These are phyloP conservation scores for Folsomia manolachei DNA, from an alignment of 2,888 invertebrate species.

Conservation along the genomic window DNA sequence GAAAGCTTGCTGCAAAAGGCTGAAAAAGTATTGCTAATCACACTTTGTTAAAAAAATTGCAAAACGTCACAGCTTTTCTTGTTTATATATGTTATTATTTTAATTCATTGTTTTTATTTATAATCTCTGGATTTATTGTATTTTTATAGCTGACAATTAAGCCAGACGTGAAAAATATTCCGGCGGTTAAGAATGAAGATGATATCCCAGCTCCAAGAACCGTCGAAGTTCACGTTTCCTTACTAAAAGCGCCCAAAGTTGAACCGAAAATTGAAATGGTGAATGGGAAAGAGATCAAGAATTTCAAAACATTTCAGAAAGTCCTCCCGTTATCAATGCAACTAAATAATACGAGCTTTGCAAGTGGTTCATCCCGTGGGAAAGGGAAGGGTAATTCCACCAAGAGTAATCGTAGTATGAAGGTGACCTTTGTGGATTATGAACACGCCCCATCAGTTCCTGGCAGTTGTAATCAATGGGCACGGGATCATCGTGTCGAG, in stretches of 20 bases:
- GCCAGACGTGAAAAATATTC: background rate
- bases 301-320: conserved; percentile 38
- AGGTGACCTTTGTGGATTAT: conserved; percentile 11
- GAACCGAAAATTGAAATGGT: conserved; percentile 8
- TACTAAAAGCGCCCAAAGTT: background rate
- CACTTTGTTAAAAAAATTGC: background rate
- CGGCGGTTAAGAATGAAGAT: background rate
- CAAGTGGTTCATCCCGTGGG: background rate
- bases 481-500: too few relatives aligned
- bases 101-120: background rate
- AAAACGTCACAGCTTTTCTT: too few relatives aligned
- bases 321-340: conserved; percentile 17
- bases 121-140: background rate
- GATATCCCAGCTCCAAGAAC: background rate
- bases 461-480: too few relatives aligned
- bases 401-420: background rate
- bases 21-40: background rate
- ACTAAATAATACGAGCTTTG: background rate
- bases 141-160: background rate
- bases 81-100: background rate
- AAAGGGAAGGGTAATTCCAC: background rate
- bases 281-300: conserved; percentile 17
- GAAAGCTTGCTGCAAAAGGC: background rate
- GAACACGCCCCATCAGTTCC: background rate
- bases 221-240: background rate